phyloP scores from a whole-genome alignment of 2,113 vertebrate genomes.

The Neofelis nebulosa region DNA sequence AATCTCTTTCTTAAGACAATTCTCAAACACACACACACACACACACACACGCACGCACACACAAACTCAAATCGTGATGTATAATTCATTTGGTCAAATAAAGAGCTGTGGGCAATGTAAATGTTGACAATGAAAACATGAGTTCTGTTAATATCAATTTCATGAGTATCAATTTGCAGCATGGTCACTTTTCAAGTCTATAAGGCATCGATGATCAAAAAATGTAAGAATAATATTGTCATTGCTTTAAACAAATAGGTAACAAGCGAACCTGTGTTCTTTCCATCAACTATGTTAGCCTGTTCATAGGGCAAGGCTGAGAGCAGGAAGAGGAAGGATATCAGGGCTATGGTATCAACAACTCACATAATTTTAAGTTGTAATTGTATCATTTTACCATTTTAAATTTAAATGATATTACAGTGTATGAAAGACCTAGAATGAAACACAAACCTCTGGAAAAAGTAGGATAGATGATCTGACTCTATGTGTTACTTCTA shows the following conservation, averaged over 20 bases:
- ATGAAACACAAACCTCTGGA: background rate
- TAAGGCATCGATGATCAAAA: background rate
- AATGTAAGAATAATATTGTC: background rate
- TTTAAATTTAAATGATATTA: conserved; percentile 17
- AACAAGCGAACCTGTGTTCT: background rate
- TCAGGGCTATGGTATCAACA: background rate
- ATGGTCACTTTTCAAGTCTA: background rate
- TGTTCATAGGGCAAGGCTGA: background rate
- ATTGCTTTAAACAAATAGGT: background rate
- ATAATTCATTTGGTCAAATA: conserved; percentile 50
- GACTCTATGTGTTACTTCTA: background rate
- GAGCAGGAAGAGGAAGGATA: background rate
- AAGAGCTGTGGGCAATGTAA: background rate
- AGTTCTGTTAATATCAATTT: background rate
- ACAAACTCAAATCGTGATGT: background rate
- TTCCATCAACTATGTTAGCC: background rate
- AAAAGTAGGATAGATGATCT: background rate
- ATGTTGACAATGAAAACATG: background rate
- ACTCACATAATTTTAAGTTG: background rate
- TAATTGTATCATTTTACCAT: background rate
- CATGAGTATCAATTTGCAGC: background rate
- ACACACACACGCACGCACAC: too few species aligned
- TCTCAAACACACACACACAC: background rate
- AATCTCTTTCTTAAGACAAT: background rate
- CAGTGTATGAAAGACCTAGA: background rate